phyloP scores from a whole-genome alignment of 2,888 invertebrate species.

The Fragum sueziense region DNA sequence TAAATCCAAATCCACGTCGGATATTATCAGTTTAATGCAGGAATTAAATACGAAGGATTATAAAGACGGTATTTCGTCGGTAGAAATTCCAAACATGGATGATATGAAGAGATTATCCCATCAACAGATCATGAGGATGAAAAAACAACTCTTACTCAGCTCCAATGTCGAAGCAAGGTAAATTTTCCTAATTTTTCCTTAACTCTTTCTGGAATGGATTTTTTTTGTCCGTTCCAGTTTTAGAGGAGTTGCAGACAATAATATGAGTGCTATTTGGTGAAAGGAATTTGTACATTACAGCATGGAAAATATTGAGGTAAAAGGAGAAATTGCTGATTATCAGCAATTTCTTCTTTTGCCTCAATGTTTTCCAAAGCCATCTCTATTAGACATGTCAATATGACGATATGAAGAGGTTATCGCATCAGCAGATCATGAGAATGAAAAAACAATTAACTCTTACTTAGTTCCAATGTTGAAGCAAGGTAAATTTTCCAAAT shows the following conservation, averaged over 20 bases:
- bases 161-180: conserved; percentile 82
- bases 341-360: neutral
- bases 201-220: too few species aligned
- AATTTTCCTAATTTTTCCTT: too few species aligned
- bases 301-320: too few species aligned
- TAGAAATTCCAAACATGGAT: conserved; percentile 73
- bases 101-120: conserved; percentile 65
- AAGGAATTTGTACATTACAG: too few species aligned
- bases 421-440: conserved; percentile 73
- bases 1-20: conserved; percentile 72
- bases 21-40: conserved; percentile 70
- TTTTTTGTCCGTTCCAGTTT: too few species aligned
- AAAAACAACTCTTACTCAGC: conserved; percentile 80
- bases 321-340: conserved; percentile 2
- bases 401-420: conserved; percentile 64
- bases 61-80: conserved; percentile 78
- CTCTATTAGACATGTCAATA: too few species aligned
- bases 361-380: too few species aligned
- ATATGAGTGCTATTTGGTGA: too few species aligned
- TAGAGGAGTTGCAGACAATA: too few species aligned
- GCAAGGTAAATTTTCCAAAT: conserved; percentile 83
- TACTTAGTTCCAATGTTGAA: conserved; percentile 79
- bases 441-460: conserved; percentile 82
- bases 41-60: conserved; percentile 69
- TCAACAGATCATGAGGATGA: conserved; percentile 78